Evolutionary conservation across 2,113 vertebrate species (phyloP).

Genomic region (Dicerorhinus sumatrensis): DNA sequence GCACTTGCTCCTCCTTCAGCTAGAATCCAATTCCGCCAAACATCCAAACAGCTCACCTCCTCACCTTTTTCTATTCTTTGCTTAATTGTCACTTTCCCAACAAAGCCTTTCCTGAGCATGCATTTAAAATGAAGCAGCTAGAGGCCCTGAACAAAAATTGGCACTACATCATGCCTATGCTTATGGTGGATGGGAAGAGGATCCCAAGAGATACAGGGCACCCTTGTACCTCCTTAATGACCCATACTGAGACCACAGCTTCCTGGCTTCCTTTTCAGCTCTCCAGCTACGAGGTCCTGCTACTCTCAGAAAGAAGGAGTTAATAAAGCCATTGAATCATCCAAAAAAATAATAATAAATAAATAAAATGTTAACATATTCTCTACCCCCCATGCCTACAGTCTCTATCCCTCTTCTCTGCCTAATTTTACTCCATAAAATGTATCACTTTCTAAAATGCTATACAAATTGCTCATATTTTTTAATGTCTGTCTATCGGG

Average conservation of each 20-base stretch:
- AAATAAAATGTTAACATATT: not conserved
- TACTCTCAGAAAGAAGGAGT: not conserved
- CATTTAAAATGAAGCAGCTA: not conserved
- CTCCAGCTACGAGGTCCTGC: not conserved
- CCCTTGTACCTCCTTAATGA: slow-evolving; percentile 93
- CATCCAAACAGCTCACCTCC: not conserved
- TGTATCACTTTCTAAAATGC: not conserved
- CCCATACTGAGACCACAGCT: slow-evolving; percentile 86
- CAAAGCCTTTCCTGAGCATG: not conserved
- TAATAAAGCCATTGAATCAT: not conserved
- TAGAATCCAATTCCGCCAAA: not conserved
- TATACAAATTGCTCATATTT: not conserved
- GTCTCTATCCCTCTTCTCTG: not conserved
- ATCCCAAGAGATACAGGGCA: slow-evolving; percentile 92
- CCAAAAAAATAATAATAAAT: not conserved
- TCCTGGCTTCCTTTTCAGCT: not conserved
- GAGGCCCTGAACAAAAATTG: not conserved
- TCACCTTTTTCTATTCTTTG: not conserved
- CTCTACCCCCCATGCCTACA: not conserved
- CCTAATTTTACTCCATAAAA: not conserved
- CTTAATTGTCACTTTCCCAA: not conserved
- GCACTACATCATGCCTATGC: too few species aligned
- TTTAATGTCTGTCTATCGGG: not conserved
- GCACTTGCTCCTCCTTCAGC: not conserved
- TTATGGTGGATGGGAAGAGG: slow-evolving; percentile 88